phyloP scores from a whole-genome alignment of 1,140 invertebrate genomes.

The Gyrodactylus bullatarudis region DNA sequence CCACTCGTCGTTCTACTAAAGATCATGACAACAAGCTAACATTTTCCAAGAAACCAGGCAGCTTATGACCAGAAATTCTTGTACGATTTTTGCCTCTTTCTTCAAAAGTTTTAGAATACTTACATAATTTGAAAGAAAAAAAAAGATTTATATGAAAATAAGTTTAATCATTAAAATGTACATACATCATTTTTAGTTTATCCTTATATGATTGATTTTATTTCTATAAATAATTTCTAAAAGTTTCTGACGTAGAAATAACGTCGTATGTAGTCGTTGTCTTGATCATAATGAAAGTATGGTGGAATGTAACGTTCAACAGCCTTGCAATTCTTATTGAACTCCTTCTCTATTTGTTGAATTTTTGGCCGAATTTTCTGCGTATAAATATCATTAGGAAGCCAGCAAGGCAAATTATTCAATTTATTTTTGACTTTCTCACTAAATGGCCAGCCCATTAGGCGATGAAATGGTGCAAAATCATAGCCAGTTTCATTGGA shows the following conservation, averaged over 20 bases:
- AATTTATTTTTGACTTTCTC: neutral
- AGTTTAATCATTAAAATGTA: too few species aligned
- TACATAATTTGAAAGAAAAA: too few species aligned
- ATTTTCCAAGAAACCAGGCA: too few species aligned
- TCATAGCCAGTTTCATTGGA: neutral
- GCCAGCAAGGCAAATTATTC: neutral
- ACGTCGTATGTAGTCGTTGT: neutral
- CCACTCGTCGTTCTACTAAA: too few species aligned
- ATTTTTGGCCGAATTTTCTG: neutral
- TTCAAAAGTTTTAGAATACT: too few species aligned
- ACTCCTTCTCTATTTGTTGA: neutral
- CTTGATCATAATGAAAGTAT: neutral
- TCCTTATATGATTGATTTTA: too few species aligned
- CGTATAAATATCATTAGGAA: neutral
- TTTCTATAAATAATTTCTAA: too few species aligned
- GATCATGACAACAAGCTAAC: too few species aligned
- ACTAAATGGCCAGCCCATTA: neutral
- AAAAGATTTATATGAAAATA: too few species aligned
- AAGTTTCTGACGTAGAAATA: neutral
- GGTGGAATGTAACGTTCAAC: neutral
- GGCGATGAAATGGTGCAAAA: neutral
- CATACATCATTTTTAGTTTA: too few species aligned
- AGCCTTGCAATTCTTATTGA: neutral
- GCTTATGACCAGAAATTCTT: too few species aligned
- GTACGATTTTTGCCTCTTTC: too few species aligned